A percentile compares a stretch with the other conserved stretches of the same genome.
phyloP scores from a whole-genome alignment of 2,113 vertebrate genomes.

The Elephas maximus region DNA sequence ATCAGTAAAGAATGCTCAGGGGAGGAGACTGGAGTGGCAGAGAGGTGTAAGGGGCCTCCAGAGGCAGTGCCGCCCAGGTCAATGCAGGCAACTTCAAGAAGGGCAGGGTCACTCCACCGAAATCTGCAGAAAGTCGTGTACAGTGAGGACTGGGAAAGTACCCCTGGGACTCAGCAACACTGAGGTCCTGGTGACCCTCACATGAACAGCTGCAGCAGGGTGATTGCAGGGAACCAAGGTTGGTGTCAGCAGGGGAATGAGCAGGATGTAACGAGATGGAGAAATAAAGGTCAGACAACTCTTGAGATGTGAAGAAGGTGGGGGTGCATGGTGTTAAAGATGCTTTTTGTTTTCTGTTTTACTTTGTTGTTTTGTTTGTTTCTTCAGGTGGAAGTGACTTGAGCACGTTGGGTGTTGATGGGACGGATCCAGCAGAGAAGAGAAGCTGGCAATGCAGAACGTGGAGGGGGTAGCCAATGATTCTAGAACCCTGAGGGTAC shows the following conservation, averaged over 20 bases:
- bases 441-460: background rate
- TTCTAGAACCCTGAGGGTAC: background rate
- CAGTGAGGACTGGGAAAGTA: too few species aligned
- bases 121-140: background rate
- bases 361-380: background rate
- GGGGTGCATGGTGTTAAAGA: background rate
- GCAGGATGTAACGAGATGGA: background rate
- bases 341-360: background rate
- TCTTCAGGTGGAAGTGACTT: background rate
- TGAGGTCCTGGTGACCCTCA: background rate
- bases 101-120: fast-evolving
- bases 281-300: background rate
- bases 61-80: background rate
- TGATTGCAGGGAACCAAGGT: background rate
- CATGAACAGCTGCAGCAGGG: too few species aligned
- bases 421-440: background rate
- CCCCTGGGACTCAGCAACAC: background rate
- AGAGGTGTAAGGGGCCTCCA: background rate
- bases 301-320: background rate
- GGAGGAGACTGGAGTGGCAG: too few species aligned
- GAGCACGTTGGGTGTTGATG: background rate
- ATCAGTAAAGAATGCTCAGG: background rate
- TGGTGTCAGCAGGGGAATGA: background rate
- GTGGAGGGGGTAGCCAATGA: too few species aligned
- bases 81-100: background rate